Evolutionary conservation across 2,888 invertebrate genomes (phyloP).

Genomic region (Allygus modestus): DNA sequence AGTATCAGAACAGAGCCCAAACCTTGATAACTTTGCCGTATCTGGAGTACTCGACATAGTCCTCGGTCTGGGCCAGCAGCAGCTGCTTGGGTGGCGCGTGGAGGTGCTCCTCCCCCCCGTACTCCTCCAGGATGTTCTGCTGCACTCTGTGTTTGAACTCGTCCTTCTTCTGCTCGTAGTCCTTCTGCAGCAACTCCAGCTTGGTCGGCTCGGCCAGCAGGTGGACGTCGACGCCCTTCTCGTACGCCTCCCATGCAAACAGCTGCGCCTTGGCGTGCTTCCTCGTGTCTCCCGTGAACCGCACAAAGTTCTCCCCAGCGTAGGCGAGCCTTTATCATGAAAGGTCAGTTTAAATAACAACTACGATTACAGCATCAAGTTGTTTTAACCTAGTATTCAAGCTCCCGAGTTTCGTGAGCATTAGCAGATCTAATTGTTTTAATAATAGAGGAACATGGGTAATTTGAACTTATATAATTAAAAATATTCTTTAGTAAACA

Average conservation of each 20-base stretch:
- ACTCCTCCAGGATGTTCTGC: constrained; percentile 79
- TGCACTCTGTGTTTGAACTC: constrained; percentile 90
- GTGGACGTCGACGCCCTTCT: constrained; percentile 95
- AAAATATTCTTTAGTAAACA: too few relatives aligned
- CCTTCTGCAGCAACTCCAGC: constrained; percentile 92
- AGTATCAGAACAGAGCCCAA: too few relatives aligned
- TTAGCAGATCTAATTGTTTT: too few relatives aligned
- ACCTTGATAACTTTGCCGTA: constrained; percentile 86
- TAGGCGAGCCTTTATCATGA: constrained; percentile 81
- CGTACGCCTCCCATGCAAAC: constrained; percentile 98
- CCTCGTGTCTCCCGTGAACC: constrained; percentile 95
- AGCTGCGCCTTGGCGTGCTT: constrained; percentile 94
- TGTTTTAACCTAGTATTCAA: too few relatives aligned
- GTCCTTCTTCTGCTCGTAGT: constrained; percentile 93
- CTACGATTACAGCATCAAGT: constrained; percentile 64
- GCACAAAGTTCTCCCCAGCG: constrained; percentile 97
- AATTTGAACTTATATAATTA: too few relatives aligned
- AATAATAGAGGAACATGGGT: too few relatives aligned
- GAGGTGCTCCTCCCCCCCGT: constrained; percentile 96
- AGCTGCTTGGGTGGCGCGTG: constrained; percentile 93
- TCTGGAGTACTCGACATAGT: constrained; percentile 96
- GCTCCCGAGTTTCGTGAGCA: too few relatives aligned
- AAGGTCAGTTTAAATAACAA: background rate
- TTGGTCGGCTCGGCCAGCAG: constrained; percentile 98
- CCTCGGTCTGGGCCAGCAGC: constrained; percentile 95